A percentile compares a stretch with the other conserved stretches of the same genome.
phyloP scores from a whole-genome alignment of 1,140 invertebrate genomes.

The Drosophila burlai region DNA sequence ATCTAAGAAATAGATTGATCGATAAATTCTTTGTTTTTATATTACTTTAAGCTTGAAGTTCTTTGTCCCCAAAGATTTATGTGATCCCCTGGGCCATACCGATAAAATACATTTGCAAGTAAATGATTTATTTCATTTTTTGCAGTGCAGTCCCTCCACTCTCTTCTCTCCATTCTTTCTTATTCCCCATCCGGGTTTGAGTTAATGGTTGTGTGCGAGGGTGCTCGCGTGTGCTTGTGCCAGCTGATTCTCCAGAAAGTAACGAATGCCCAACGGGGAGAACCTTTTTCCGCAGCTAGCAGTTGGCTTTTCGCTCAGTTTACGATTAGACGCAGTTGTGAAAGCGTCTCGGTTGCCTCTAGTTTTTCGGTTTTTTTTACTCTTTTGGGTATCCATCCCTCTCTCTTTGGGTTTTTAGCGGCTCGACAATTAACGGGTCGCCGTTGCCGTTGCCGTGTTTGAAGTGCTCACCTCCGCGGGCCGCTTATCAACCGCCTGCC shows the following conservation, averaged over 20 bases:
- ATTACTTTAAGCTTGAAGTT: not conserved
- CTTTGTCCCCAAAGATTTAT: not conserved
- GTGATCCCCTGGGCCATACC: not conserved
- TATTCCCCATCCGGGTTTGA: not conserved
- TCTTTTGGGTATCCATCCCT: not conserved
- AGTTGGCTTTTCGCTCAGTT: slow-evolving; percentile 49
- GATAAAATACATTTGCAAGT: not conserved
- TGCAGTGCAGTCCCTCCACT: slow-evolving; percentile 7
- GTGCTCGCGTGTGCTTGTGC: slow-evolving; percentile 15
- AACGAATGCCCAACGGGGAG: slow-evolving; percentile 51
- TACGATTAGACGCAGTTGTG: slow-evolving; percentile 61
- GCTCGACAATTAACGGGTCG: slow-evolving; percentile 16
- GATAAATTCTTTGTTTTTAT: not conserved
- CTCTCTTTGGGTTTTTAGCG: slow-evolving; percentile 11
- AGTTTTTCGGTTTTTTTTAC: not conserved
- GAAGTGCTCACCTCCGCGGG: slow-evolving; percentile 34
- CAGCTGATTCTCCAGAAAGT: slow-evolving; percentile 63
- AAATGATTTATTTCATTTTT: not conserved
- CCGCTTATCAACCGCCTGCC: slow-evolving; percentile 44
- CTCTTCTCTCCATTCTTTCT: not conserved
- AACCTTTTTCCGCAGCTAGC: slow-evolving; percentile 37
- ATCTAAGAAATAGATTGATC: not conserved
- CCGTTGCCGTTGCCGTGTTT: slow-evolving; percentile 16
- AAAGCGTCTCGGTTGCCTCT: slow-evolving; percentile 24
- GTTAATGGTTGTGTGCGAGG: slow-evolving; percentile 21